These are phyloP conservation scores for Sarcophaga peregrina DNA, from an alignment of 1,140 invertebrate species.

Conservation along the genomic window DNA sequence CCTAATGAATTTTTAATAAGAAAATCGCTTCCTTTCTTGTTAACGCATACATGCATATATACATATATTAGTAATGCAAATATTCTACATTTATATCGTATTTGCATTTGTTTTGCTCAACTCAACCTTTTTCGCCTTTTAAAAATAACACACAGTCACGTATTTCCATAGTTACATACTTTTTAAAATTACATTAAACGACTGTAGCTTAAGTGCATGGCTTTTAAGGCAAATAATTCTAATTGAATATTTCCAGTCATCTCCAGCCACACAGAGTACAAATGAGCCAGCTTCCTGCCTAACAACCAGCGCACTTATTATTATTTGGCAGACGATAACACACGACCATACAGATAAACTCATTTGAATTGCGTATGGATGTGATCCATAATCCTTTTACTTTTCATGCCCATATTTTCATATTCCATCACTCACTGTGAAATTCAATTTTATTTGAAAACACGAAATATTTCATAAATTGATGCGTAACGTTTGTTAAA, in stretches of 20 bases:
- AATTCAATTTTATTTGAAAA: slow-evolving; percentile 16
- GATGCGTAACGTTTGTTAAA: slow-evolving; percentile 32
- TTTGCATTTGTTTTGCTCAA: too few species aligned
- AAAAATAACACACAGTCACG: not conserved
- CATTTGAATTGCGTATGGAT: too few species aligned
- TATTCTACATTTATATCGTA: too few species aligned
- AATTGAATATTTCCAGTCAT: not conserved
- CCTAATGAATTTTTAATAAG: too few species aligned
- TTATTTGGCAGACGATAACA: too few species aligned
- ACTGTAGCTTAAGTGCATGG: not conserved
- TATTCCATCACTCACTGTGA: slow-evolving; percentile 21
- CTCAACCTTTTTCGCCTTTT: too few species aligned
- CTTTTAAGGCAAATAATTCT: not conserved
- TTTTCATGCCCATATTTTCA: not conserved
- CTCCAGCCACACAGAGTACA: not conserved
- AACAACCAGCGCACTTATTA: too few species aligned
- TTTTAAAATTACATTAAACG: slow-evolving; percentile 1
- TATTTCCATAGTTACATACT: slow-evolving; percentile 4
- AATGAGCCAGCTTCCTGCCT: too few species aligned
- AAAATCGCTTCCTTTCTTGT: too few species aligned
- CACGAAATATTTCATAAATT: slow-evolving; percentile 26
- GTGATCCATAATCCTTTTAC: not conserved
- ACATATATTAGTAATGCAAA: too few species aligned
- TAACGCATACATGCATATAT: too few species aligned
- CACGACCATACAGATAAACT: too few species aligned